Conservation (phyloP, 2,113 vertebrate genomes). For the Rhombomys opimus region DNA sequence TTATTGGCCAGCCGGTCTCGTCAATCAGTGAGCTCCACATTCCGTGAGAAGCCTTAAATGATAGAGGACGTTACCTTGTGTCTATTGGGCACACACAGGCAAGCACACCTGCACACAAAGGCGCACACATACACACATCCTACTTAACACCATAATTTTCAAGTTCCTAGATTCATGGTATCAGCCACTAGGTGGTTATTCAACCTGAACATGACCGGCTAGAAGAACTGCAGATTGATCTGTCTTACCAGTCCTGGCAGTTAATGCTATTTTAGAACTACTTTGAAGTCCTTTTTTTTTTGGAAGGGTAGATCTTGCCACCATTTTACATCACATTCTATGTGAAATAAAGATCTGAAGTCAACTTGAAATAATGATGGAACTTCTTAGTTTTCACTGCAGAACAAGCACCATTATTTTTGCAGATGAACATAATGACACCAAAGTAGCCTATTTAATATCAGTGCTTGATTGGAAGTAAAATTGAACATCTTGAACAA, state of each 20-base stretch:
- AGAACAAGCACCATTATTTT: background rate
- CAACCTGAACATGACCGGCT: background rate
- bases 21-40: background rate
- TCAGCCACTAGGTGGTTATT: background rate
- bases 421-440: conserved; percentile 33
- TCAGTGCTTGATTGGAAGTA: conserved; percentile 19
- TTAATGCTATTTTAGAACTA: conserved; percentile 18
- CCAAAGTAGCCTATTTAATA: conserved; percentile 47
- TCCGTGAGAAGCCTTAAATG: background rate
- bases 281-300: conserved; percentile 12
- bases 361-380: conserved; percentile 52
- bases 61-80: background rate
- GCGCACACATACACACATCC: background rate
- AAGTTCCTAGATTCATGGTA: background rate
- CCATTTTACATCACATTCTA: background rate
- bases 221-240: background rate
- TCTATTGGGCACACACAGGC: background rate
- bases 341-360: conserved; percentile 36
- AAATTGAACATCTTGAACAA: conserved; percentile 35
- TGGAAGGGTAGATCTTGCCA: background rate
- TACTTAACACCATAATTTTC: background rate
- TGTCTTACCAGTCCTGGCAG: background rate
- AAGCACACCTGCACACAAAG: background rate
- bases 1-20: background rate
- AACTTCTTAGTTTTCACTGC: background rate